phyloP scores from a whole-genome alignment of 2,888 invertebrate genomes.

The Cosmia trapezina region DNA sequence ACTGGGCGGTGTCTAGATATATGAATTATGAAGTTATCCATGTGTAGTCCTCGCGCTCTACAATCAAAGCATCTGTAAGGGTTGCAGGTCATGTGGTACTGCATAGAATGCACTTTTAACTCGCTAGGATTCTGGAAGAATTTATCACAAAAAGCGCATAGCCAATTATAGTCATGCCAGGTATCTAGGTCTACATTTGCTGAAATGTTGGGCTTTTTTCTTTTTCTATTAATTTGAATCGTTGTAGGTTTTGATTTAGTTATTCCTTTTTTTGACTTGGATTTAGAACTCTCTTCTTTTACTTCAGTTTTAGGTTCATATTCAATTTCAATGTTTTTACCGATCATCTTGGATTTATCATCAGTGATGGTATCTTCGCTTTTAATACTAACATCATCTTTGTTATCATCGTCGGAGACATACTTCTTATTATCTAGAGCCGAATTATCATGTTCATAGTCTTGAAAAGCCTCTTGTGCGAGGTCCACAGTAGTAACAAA shows the following conservation, averaged over 20 bases:
- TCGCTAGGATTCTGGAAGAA: constrained; percentile 14
- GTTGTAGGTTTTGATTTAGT: background rate
- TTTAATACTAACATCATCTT: background rate
- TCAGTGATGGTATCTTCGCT: background rate
- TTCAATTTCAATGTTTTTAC: constrained; percentile 3
- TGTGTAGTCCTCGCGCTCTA: background rate
- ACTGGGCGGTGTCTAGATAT: constrained; percentile 21
- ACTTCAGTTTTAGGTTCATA: background rate
- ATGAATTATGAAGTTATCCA: constrained; percentile 35
- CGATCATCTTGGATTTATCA: background rate
- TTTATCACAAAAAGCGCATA: constrained; percentile 26
- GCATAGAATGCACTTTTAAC: constrained; percentile 43
- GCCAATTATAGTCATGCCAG: constrained; percentile 35
- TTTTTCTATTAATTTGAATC: background rate
- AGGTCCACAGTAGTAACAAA: constrained; percentile 33
- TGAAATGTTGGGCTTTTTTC: constrained; percentile 11
- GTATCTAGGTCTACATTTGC: constrained; percentile 3
- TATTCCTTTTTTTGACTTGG: background rate
- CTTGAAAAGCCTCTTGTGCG: constrained; percentile 44
- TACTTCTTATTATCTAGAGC: background rate
- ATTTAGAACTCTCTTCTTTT: background rate
- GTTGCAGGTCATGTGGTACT: constrained; percentile 38
- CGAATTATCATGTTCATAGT: constrained; percentile 19
- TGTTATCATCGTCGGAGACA: background rate
- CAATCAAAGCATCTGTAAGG: constrained; percentile 43